Evolutionary conservation across 2,797 vertebrate genomes (phyloP), one percentile per base, ranked within the genome.

Genomic region (Mus spretus): DNA sequence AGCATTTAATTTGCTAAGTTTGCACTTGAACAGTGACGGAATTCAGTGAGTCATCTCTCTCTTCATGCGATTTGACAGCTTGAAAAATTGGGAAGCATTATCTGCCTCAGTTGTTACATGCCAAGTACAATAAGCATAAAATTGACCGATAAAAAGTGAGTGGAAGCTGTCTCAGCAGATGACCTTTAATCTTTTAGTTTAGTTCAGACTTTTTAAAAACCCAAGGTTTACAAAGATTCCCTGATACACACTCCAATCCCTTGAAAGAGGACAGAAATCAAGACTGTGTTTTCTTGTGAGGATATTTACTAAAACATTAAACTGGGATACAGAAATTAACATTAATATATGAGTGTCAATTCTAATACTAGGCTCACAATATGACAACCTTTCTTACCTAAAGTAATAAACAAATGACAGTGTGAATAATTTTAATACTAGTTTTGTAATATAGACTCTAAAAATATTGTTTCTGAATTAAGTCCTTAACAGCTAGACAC

Each of bases 131-230:
- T 19, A 55, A 96, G 31, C 10, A 84, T 86, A 83, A 78, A 82
- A 91, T 63, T 91, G 88, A 92, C 44, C 31, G 4, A 37, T 93
- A 90, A 86, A 86, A 96, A 86, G 53, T 63, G 6, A 96, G 93
- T 92, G 24, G 59, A 65, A 85, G 20, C n/a, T 75, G 80, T 7
- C 17, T 15, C 91, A 93, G 2, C n/a, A 79, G 37, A 67, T 72
- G 8, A 40, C 50, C 84, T 95, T 96, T 89, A 28, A 40, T 70
- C 26, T 93, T 72, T n/a, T 13, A 91, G 40, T 80, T 89, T 83
- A 91, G 86, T 89, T 94, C 24, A 26, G 14, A 6, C 47, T 95
- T 93, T 83, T 84, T 19, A n/a, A 93, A 93, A 55, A 55, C 65
- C 6, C 79, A 85, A 74, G 22, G 1, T 79, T 75, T 22, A 83